Conservation (phyloP, 2,797 vertebrate species). For the Acanthornis magna region DNA sequence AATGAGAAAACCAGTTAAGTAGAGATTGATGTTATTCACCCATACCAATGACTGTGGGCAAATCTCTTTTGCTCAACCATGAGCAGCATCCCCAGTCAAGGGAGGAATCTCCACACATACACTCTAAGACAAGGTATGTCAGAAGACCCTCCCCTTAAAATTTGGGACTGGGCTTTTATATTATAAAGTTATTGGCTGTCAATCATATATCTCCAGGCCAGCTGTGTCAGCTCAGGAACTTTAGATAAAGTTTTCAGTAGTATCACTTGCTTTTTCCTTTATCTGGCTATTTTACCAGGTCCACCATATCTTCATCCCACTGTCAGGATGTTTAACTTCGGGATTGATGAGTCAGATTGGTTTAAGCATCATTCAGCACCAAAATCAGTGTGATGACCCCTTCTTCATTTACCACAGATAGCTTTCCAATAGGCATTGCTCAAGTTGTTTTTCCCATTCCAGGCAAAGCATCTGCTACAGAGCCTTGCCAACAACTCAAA, state of each 20-base stretch:
- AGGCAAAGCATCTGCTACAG: neutral
- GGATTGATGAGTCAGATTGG: neutral
- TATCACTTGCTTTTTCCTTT: neutral
- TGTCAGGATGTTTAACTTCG: neutral
- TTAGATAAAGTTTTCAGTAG: neutral
- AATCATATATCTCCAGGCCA: neutral
- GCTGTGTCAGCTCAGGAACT: neutral
- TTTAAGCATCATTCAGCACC: neutral
- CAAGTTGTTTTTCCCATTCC: neutral
- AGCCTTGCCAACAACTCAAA: neutral
- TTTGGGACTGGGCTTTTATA: neutral
- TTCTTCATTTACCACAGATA: neutral
- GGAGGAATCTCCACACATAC: neutral
- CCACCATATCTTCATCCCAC: neutral
- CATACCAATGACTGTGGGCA: neutral
- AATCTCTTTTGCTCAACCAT: neutral
- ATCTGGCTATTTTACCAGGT: neutral
- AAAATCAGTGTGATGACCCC: neutral
- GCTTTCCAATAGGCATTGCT: neutral
- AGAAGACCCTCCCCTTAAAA: neutral
- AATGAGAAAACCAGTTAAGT: neutral
- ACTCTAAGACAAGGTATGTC: neutral
- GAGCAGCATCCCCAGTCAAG: neutral
- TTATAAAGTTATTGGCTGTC: neutral
- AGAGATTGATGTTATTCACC: neutral